A percentile compares a stretch with the other conserved stretches of the same genome.
Conservation (phyloP, 2,797 vertebrate genomes). For the Parauchenoglanis ngamensis region DNA sequence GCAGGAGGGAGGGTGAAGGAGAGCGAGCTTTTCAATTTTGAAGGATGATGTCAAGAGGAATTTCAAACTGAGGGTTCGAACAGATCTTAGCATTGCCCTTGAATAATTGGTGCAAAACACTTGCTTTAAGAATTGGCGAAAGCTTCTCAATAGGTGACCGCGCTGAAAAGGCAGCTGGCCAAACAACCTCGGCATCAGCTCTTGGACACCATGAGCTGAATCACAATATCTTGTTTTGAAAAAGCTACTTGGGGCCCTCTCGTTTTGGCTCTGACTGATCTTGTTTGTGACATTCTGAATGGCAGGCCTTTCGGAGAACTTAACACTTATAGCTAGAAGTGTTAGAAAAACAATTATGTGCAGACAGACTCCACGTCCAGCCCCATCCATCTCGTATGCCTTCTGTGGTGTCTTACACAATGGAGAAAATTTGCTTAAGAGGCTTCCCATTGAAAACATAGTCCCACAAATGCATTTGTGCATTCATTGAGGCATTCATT, state of each 20-base stretch:
- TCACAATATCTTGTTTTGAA: conserved; percentile 64
- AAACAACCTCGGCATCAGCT: conserved; percentile 67
- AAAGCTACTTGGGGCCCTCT: conserved; percentile 50
- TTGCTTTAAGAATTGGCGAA: conserved; percentile 62
- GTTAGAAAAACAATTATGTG: conserved; percentile 57
- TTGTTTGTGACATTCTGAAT: conserved; percentile 58
- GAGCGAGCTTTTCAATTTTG: conserved; percentile 66
- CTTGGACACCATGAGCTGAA: conserved; percentile 61
- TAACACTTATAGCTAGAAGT: conserved; percentile 55
- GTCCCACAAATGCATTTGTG: conserved; percentile 14
- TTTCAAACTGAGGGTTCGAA: conserved; percentile 81
- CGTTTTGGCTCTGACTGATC: conserved; percentile 47
- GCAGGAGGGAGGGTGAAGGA: conserved; percentile 57
- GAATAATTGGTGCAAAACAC: conserved; percentile 74
- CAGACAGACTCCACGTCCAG: conserved; percentile 55
- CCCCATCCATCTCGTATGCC: conserved; percentile 41
- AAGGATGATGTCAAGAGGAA: conserved; percentile 83
- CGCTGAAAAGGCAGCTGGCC: conserved; percentile 72
- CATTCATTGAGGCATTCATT: conserved; percentile 28
- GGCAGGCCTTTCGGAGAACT: conserved; percentile 48
- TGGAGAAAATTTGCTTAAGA: conserved; percentile 50
- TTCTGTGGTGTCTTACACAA: conserved; percentile 38
- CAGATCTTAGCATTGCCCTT: conserved; percentile 69
- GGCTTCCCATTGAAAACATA: conserved; percentile 40
- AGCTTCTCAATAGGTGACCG: conserved; percentile 69